Conservation (phyloP, 2,888 invertebrate species). For the Tuta absoluta region DNA sequence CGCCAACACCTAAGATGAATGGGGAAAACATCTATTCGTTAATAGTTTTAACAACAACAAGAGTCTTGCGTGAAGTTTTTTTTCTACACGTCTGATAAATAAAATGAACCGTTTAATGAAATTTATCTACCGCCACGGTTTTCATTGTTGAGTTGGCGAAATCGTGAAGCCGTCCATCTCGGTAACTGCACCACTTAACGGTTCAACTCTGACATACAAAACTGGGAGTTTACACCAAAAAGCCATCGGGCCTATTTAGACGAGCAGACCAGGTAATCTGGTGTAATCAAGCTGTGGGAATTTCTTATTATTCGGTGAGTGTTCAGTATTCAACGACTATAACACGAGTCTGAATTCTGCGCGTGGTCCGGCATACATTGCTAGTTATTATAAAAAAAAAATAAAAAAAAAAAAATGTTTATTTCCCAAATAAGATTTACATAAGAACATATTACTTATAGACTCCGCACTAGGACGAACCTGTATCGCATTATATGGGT, state of each 20-base stretch:
- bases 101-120: constrained; percentile 42
- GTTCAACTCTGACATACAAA: constrained; percentile 67
- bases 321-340: too few species aligned
- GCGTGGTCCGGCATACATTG: too few species aligned
- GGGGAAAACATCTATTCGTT: background rate
- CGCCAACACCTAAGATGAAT: background rate
- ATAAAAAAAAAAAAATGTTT: too few species aligned
- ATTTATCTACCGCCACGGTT: constrained; percentile 50
- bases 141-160: constrained; percentile 57
- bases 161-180: constrained; percentile 56
- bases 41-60: background rate
- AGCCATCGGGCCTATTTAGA: constrained; percentile 34
- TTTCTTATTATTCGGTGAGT: background rate
- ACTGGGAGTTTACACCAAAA: constrained; percentile 40
- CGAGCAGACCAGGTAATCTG: constrained; percentile 31
- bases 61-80: background rate
- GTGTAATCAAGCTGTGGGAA: constrained; percentile 27
- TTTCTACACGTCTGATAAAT: constrained; percentile 19
- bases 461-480: too few species aligned
- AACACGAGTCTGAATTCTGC: too few species aligned
- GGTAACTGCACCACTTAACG: constrained; percentile 62
- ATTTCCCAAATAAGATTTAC: too few species aligned
- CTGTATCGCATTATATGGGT: too few species aligned
- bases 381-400: too few species aligned
- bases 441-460: too few species aligned